Conservation (phyloP, 1,140 invertebrate genomes). For the Calephelis virginiensis region DNA sequence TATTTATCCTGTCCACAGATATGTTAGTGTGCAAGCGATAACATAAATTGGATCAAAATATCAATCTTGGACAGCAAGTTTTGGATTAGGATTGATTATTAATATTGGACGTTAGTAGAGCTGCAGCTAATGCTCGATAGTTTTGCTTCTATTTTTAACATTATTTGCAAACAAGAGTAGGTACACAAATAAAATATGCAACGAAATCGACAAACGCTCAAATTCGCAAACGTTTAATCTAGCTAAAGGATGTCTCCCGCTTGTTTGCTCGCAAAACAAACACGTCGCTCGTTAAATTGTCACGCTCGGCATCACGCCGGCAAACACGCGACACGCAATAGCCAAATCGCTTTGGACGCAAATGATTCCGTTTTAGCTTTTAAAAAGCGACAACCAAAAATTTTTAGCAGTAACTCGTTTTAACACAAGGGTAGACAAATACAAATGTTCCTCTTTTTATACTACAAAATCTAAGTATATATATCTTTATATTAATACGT, state of each 20-base stretch:
- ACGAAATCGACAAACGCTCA: constrained; percentile 16
- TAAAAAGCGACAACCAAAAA: not conserved
- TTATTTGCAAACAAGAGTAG: not conserved
- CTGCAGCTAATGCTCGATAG: too few species aligned
- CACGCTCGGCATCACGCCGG: constrained; percentile 38
- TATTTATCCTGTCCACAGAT: too few species aligned
- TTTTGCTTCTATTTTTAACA: not conserved
- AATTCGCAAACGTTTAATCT: constrained; percentile 40
- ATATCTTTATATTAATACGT: too few species aligned
- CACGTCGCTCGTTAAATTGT: constrained; percentile 52
- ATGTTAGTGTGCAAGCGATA: too few species aligned
- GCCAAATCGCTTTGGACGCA: constrained; percentile 2
- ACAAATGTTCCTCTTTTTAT: not conserved
- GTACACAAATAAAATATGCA: constrained; percentile 5
- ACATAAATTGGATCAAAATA: too few species aligned
- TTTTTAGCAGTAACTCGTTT: too few species aligned
- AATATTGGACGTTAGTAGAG: too few species aligned
- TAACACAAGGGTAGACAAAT: not conserved
- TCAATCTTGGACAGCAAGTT: too few species aligned
- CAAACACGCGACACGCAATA: constrained; percentile 30
- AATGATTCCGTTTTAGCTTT: constrained; percentile 1
- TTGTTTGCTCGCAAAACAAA: constrained; percentile 37
- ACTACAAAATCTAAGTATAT: too few species aligned
- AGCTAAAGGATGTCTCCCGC: constrained; percentile 42
- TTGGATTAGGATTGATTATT: too few species aligned